A percentile compares a stretch with the other conserved stretches of the same genome.
Evolutionary conservation across 2,113 vertebrate species (phyloP).

Genomic region (Hemicordylus capensis): DNA sequence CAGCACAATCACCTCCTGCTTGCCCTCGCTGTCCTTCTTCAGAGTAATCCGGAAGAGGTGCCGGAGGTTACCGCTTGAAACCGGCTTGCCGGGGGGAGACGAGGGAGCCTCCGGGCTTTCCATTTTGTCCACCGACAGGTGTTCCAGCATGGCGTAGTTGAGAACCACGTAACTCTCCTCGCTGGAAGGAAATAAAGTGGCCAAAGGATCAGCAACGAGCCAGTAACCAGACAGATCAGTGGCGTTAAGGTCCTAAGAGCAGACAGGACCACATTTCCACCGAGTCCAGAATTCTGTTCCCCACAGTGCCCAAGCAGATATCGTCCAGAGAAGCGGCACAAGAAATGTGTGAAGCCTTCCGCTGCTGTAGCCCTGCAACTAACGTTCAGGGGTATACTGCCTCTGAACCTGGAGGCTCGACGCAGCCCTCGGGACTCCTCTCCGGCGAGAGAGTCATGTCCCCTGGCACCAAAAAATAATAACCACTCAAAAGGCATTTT

Average conservation of each 20-base stretch:
- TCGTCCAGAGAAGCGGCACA: too few relatives aligned
- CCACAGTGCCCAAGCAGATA: too few relatives aligned
- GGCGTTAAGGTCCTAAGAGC: neutral
- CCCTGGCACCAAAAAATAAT: too few relatives aligned
- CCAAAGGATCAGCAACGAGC: rapidly evolving
- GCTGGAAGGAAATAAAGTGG: slow-evolving; percentile 51
- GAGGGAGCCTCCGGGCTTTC: slow-evolving; percentile 66
- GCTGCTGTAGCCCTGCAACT: too few relatives aligned
- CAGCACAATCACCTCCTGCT: slow-evolving; percentile 79
- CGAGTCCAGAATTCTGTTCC: too few relatives aligned
- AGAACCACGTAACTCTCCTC: slow-evolving; percentile 90
- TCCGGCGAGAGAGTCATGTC: too few relatives aligned
- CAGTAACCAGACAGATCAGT: neutral
- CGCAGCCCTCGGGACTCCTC: too few relatives aligned
- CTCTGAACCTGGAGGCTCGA: too few relatives aligned
- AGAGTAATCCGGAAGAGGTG: slow-evolving; percentile 82
- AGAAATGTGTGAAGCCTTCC: too few relatives aligned
- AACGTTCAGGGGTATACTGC: too few relatives aligned
- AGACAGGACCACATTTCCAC: too few relatives aligned
- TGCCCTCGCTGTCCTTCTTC: slow-evolving; percentile 87
- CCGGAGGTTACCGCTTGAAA: neutral
- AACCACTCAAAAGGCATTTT: too few relatives aligned
- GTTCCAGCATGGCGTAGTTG: slow-evolving; percentile 87
- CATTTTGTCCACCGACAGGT: slow-evolving; percentile 78
- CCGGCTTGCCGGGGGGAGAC: slow-evolving; percentile 36